A percentile compares a stretch with the other conserved stretches of the same genome.
These are phyloP conservation scores for Drosophila helvetica DNA, from an alignment of 2,888 invertebrate genomes.

Conservation along the genomic window DNA sequence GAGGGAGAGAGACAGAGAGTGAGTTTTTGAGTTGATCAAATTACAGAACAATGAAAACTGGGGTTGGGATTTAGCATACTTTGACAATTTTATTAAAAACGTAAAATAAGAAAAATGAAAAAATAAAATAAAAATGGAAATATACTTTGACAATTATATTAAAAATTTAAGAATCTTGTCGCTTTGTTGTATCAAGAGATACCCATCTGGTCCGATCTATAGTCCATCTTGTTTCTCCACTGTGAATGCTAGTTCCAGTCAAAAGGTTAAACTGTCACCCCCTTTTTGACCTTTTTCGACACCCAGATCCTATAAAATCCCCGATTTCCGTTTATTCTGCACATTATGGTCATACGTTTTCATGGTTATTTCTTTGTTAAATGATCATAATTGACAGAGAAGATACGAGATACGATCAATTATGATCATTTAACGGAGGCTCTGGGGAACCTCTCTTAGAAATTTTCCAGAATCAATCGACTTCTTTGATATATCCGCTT, in stretches of 20 bases:
- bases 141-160: too few relatives aligned
- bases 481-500: slow-evolving; percentile 4
- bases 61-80: neutral
- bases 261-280: neutral
- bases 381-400: neutral
- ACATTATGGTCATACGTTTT: neutral
- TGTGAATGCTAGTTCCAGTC: neutral
- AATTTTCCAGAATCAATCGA: neutral
- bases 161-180: too few relatives aligned
- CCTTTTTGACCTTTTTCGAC: neutral
- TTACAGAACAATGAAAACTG: neutral
- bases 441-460: neutral
- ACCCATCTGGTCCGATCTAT: too few relatives aligned
- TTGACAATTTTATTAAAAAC: too few relatives aligned
- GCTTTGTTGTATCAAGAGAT: too few relatives aligned
- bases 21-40: neutral
- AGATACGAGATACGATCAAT: neutral
- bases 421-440: neutral
- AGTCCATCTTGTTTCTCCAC: too few relatives aligned
- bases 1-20: neutral
- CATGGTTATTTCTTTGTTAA: neutral
- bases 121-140: too few relatives aligned
- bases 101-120: too few relatives aligned
- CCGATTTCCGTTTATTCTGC: neutral
- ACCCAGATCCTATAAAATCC: neutral